Conservation (phyloP, 2,888 invertebrate genomes). For the Ptychoptera contaminata region DNA sequence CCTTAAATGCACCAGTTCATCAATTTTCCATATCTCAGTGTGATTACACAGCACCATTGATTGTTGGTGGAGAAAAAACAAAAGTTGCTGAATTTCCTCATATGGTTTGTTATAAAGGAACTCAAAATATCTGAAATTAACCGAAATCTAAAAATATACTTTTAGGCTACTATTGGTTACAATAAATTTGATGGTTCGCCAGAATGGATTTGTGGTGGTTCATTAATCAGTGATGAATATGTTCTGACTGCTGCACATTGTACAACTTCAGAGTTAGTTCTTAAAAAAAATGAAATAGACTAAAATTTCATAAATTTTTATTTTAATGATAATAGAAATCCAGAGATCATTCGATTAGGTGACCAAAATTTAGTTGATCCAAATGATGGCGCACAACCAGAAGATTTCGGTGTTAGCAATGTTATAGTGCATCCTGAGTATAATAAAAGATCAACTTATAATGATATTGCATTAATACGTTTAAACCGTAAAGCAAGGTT, state of each 20-base stretch:
- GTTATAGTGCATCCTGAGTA: conserved; percentile 32
- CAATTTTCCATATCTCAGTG: not conserved
- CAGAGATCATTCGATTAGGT: conserved; percentile 33
- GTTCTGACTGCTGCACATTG: conserved; percentile 48
- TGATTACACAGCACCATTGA: conserved; percentile 1
- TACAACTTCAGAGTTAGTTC: conserved; percentile 10
- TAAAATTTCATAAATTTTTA: conserved; percentile 4
- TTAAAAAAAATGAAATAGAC: not conserved
- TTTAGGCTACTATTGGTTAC: conserved; percentile 12
- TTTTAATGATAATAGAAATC: conserved; percentile 25
- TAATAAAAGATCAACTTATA: conserved; percentile 27
- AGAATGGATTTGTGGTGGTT: conserved; percentile 38
- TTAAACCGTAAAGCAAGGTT: conserved; percentile 12
- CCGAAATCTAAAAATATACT: too few species aligned
- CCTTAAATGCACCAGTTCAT: not conserved
- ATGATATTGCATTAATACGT: conserved; percentile 36
- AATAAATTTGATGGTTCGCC: conserved; percentile 10
- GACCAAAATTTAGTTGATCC: conserved; percentile 29
- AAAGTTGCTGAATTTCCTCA: conserved; percentile 8
- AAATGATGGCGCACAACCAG: conserved; percentile 26
- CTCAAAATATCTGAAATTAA: too few species aligned
- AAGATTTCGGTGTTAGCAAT: conserved; percentile 23
- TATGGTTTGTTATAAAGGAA: not conserved
- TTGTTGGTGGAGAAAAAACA: conserved; percentile 7
- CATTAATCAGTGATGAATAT: conserved; percentile 36